Conservation (phyloP, 2,888 invertebrate genomes). For the Invenusta paracnida region DNA sequence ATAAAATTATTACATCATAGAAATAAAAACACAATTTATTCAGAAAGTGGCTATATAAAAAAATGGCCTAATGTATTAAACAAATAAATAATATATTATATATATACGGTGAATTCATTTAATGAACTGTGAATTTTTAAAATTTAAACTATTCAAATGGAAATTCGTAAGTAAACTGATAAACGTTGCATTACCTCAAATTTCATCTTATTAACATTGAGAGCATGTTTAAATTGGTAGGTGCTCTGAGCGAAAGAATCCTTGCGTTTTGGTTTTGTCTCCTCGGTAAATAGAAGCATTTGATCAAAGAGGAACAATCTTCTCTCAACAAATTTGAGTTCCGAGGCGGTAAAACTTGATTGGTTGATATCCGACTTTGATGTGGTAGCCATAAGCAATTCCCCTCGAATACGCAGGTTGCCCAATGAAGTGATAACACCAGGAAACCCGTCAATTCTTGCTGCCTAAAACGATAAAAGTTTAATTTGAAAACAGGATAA, state of each 20-base stretch:
- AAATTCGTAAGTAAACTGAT: too few relatives aligned
- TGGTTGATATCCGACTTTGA: neutral
- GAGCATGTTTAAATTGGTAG: neutral
- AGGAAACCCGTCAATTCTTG: neutral
- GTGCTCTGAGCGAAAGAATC: constrained; percentile 26
- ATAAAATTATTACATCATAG: too few relatives aligned
- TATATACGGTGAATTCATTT: too few relatives aligned
- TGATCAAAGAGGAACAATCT: constrained; percentile 24
- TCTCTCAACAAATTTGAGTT: constrained; percentile 17
- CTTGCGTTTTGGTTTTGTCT: neutral
- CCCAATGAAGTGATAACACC: constrained; percentile 14
- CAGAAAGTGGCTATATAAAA: too few relatives aligned
- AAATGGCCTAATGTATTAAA: too few relatives aligned
- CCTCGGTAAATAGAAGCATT: constrained; percentile 30
- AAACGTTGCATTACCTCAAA: constrained; percentile 33
- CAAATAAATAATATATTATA: too few relatives aligned
- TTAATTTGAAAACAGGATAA: too few relatives aligned
- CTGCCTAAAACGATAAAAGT: too few relatives aligned
- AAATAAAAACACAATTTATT: too few relatives aligned
- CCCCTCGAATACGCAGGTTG: constrained; percentile 5
- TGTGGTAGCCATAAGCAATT: neutral
- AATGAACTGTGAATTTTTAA: too few relatives aligned
- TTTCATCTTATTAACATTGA: constrained; percentile 27
- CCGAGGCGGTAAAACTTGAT: neutral
- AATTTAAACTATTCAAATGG: too few relatives aligned